Evolutionary conservation across 2,797 vertebrate genomes (phyloP), one percentile per base, ranked within the genome.

Genomic region (Neoniphon sammara): DNA sequence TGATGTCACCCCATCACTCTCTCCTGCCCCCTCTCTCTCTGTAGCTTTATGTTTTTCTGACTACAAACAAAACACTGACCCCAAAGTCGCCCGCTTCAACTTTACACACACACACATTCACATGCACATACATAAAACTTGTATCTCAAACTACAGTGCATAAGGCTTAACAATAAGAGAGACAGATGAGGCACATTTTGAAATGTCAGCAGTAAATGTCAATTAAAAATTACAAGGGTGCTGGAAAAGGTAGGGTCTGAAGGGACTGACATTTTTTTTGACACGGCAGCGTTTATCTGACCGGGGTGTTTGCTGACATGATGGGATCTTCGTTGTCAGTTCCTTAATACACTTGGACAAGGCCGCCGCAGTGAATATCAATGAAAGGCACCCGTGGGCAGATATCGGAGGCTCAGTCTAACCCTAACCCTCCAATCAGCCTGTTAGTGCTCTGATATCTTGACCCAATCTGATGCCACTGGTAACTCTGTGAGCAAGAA

Each of bases 121-220:
- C 10, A 72, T 17, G 66, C 17, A 34, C 73, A 39, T 52, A 74
- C 57, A 63, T 39, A 71, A 31, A 31, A 31, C 30, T 68, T 75
- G 75, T 79, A 85, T 84, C 82, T 91, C 78, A 78, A 82, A 84
- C 42, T 60, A 69, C 88, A 90, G 88, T 74, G 81, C 83, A 90
- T 71, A 47, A 54, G 83, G 84, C 83, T 87, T 84, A 93, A 93
- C 89, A 93, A 79, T 88, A 75, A 79, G 75, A 72, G 78, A 81
- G 82, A 77, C n/a, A n/a, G 88, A 92, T 84, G 91, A 90, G 92
- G 87, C 89, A 89, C 89, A 93, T 89, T 93, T 81, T 91, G 89
- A 95, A 96, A 94, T 95, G 94, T 94, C 95, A 95, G 93, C 93
- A 91, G 93, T 92, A 96, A 95, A 96, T 95, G 94, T 95, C 96